A percentile compares a stretch with the other conserved stretches of the same genome.
phyloP scores from a whole-genome alignment of 2,888 invertebrate species.

The Heliconius erato region DNA sequence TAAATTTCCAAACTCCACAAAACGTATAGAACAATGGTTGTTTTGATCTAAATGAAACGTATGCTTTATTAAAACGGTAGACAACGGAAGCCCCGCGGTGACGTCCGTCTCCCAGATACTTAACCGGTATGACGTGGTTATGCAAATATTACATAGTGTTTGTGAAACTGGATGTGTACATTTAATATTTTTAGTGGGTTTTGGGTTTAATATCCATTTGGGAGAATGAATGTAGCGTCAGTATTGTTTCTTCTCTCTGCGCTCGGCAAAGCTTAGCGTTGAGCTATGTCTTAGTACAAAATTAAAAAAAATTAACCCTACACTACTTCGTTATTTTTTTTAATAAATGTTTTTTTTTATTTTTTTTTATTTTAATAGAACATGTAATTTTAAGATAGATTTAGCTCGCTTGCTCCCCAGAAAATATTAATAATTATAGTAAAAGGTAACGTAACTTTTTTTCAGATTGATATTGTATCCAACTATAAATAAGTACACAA shows the following conservation, averaged over 20 bases:
- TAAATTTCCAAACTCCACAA: slow-evolving; percentile 3
- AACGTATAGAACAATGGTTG: slow-evolving; percentile 26
- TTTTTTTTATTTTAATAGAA: no score
- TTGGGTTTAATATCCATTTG: not conserved
- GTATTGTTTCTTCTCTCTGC: not conserved
- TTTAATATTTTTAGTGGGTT: not conserved
- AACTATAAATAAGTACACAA: no score
- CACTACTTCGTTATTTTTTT: not conserved
- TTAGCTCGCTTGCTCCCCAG: no score
- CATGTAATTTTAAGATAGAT: no score
- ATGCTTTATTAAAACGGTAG: slow-evolving; percentile 52
- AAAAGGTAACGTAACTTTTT: no score
- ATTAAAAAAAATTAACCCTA: not conserved
- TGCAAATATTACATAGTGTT: slow-evolving; percentile 63
- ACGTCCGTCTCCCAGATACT: slow-evolving; percentile 66
- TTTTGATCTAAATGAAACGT: slow-evolving; percentile 42
- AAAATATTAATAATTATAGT: no score
- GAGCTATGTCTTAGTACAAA: not conserved
- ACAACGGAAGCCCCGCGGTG: slow-evolving; percentile 59
- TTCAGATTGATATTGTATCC: no score
- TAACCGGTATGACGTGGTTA: slow-evolving; percentile 68
- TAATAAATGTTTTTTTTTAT: no score
- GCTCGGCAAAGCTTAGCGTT: not conserved
- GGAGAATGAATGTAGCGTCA: not conserved
- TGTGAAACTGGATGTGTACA: slow-evolving; percentile 28